A percentile compares a stretch with the other conserved stretches of the same genome.
These are phyloP conservation scores for Phaenicophaeus curvirostris DNA, from an alignment of 2,797 vertebrate genomes.

Conservation along the genomic window DNA sequence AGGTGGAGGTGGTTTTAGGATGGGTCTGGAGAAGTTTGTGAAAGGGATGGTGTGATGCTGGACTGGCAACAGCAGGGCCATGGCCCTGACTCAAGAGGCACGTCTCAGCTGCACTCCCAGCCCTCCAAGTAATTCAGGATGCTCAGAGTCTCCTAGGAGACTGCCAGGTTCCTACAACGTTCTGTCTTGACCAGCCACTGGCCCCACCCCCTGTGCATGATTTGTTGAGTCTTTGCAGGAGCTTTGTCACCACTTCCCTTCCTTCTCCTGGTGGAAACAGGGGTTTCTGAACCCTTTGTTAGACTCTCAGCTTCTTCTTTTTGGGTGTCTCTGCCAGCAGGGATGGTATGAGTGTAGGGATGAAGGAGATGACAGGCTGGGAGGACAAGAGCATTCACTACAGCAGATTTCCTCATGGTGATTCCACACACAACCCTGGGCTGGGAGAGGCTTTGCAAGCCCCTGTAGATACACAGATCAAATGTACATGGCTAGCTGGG, in stretches of 20 bases:
- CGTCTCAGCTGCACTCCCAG: not conserved
- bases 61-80: not conserved
- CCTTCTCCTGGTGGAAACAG: accelerated
- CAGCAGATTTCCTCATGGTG: not conserved
- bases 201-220: not conserved
- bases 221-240: not conserved
- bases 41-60: not conserved
- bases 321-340: not conserved
- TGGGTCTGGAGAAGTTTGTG: not conserved
- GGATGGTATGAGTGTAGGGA: not conserved
- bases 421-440: not conserved
- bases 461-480: not conserved
- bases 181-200: not conserved
- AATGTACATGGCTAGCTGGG: not conserved
- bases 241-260: not conserved
- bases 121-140: not conserved
- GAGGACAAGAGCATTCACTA: not conserved
- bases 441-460: not conserved
- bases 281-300: not conserved
- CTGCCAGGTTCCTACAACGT: not conserved
- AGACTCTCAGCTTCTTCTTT: not conserved
- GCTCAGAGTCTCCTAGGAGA: not conserved
- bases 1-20: not conserved
- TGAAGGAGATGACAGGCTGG: not conserved
- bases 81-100: not conserved